Base-by-base conservation (phyloP, 2,797 vertebrate species). In the Catostomus latipinnis region DNA sequence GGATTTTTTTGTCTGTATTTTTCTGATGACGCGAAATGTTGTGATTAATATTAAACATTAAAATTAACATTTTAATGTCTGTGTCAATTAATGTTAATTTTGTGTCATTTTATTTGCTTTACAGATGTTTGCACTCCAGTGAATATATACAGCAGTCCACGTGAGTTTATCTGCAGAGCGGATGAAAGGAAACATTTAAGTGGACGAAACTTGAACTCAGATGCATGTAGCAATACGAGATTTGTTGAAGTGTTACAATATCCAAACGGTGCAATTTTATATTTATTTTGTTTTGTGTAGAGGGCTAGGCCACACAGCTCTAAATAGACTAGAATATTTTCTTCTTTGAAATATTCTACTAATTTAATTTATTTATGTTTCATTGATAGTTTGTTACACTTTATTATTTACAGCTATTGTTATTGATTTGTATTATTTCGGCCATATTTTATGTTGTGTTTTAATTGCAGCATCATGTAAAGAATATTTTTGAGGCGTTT, bases 341-440 rank as follows among this genome's bases (percentile, higher is more conserved):
- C n/a, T 79, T 9, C 12, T 63, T 77, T 73, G 60, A 76, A 84
- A 76, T 82, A 76, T 84, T 34, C 34, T 34, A 50, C 75, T 87
- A 87, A 87, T 66, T 87, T 87, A 87, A 78, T 83, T 86, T 86
- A 87, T 87, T 87, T 87, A 87, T 87, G 76, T 74, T 82, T 56
- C 53, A 63, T 60, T 48, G 16, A 76, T 78, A 80, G 79, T 83
- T 18, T 71, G 68, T 70, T 80, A 46, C 52, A 68, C 13, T 81
- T 84, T 76, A 77, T 77, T 83, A 86, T 84, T 86, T 87, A 82
- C 81, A 81, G 71, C 43, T 77, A 71, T 82, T 84, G 80, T 82
- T 67, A 48, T 71, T 70, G 56, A 6, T 54, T 78, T 80, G 71
- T 65, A 49, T 66, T 74, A 82, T 85, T 85, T 76, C 71, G 74